A percentile compares a stretch with the other conserved stretches of the same genome.
phyloP scores from a whole-genome alignment of 2,797 vertebrate genomes.

The Hyperoplus lanceolatus region DNA sequence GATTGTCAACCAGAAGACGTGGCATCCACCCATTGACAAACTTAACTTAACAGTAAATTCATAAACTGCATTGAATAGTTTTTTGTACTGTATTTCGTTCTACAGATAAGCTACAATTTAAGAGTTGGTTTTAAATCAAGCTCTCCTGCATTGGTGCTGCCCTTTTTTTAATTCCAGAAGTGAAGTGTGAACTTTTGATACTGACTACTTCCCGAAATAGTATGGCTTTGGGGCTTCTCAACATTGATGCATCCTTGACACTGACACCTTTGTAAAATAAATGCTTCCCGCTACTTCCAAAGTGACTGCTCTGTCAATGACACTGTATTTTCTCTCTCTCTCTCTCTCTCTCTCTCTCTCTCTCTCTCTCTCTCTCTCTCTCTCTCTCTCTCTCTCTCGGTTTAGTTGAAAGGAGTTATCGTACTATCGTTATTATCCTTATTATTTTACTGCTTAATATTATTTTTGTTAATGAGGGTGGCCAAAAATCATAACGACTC shows the following conservation, averaged over 20 bases:
- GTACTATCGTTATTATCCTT: neutral
- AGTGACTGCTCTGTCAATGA: neutral
- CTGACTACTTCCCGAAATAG: constrained; percentile 38
- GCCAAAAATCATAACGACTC: neutral
- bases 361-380: neutral
- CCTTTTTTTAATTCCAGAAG: constrained; percentile 46
- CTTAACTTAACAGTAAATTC: neutral
- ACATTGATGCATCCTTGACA: constrained; percentile 48
- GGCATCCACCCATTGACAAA: neutral
- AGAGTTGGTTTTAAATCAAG: constrained; percentile 5
- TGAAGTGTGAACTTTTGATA: constrained; percentile 42
- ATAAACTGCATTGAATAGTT: neutral
- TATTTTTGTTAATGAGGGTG: too few relatives aligned
- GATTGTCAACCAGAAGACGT: neutral
- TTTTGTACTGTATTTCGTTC: neutral
- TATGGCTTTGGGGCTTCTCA: constrained; percentile 41
- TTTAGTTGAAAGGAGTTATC: neutral
- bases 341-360: neutral
- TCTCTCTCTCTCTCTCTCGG: neutral
- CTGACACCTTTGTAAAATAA: constrained; percentile 49
- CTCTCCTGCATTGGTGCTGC: neutral
- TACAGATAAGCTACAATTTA: neutral
- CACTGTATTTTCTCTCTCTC: neutral
- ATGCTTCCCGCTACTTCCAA: constrained; percentile 33
- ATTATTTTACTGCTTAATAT: neutral